These are phyloP conservation scores for Epizoanthus illoricatus DNA, from an alignment of 92 coral and sea anemone genomes.

Conservation along the genomic window DNA sequence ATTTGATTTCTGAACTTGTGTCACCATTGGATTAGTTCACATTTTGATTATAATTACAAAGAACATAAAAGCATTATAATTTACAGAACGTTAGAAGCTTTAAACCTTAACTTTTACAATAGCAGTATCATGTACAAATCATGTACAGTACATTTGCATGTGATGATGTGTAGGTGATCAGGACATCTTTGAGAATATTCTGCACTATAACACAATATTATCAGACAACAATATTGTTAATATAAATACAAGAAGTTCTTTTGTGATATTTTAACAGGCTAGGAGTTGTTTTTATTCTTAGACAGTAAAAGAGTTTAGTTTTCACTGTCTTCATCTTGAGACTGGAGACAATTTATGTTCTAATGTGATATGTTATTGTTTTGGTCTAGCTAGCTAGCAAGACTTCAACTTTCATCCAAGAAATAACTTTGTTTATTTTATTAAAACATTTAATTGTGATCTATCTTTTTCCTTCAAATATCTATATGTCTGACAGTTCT, in stretches of 20 bases:
- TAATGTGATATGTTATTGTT: neutral
- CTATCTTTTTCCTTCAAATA: neutral
- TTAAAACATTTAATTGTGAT: slow-evolving; percentile 2
- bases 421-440: neutral
- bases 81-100: too few species aligned
- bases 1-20: neutral
- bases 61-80: neutral
- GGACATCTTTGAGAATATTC: too few species aligned
- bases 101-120: too few species aligned
- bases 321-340: neutral
- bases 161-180: too few species aligned
- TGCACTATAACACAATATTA: too few species aligned
- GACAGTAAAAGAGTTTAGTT: neutral
- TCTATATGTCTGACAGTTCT: neutral
- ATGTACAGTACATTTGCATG: too few species aligned
- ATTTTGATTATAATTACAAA: neutral
- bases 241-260: neutral
- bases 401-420: neutral
- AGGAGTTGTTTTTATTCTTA: neutral
- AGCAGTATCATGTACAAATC: too few species aligned
- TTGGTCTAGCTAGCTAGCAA: neutral
- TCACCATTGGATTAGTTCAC: neutral
- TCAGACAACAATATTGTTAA: neutral
- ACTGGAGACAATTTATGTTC: neutral
- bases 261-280: neutral